Base-by-base conservation (phyloP, 2,113 vertebrate species). In the Neogobius melanostomus region DNA sequence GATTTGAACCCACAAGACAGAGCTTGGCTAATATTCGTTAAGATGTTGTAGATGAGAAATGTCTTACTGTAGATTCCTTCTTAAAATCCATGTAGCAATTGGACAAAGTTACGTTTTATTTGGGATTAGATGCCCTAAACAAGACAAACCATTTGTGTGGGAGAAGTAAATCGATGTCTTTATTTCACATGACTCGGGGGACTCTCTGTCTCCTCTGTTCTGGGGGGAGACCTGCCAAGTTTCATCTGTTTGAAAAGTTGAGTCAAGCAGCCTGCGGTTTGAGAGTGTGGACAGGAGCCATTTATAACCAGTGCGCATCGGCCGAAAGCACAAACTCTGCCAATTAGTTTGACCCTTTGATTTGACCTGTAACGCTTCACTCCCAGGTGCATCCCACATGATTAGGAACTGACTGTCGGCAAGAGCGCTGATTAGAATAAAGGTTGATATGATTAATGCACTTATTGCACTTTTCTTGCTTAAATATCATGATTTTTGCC, bases 391-490 rank as follows among this genome's bases (percentile, higher is more conserved):
- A 49, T 10, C 65, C 46, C 42, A 9, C 62, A 65, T 54, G 45
- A 80, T 77, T 69, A 69, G 51, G 47, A 45, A 7, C 43, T 76
- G 60, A 72, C 45, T 72, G 70, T 62, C 69, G 48, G 14, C 60
- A 52, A n/a, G 11, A 66, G 11, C 51, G 8, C 12, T 64, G 65
- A 54, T 68, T 57, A 61, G 1, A 69, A 5, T 53, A 8, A 44
- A 42, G 28, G 28, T 36, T 36, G 28, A 36, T 36, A 36, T 36
- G 28, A 4, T 36, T 36, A 36, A 36, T 36, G 28, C 3, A 5
- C 28, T 36, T 36, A 36, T 36, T 36, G 4, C 28, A 36, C 28
- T 36, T 36, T 36, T 36, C 28, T 36, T 1, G 28, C 28, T 2
- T 36, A 36, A 36, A 36, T 36, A 2, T 5, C 28, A 4, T 36